Evolutionary conservation across 1,140 invertebrate genomes (phyloP).

Genomic region (Sycophila sp.): DNA sequence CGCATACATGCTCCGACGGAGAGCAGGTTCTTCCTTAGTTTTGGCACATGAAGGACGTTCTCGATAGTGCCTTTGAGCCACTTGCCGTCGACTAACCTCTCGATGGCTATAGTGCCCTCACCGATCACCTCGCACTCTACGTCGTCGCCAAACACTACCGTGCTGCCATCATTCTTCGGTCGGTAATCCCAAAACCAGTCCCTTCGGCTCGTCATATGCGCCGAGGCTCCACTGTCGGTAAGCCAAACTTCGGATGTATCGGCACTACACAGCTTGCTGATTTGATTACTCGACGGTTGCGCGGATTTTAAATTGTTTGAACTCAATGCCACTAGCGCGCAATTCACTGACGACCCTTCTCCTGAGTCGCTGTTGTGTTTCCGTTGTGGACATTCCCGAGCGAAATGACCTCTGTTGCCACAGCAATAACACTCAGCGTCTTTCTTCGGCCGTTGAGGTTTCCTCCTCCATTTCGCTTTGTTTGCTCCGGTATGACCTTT

Average conservation of each 20-base stretch:
- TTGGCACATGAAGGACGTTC: background rate
- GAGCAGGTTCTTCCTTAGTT: background rate
- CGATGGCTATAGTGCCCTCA: background rate
- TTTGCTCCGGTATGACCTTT: no score
- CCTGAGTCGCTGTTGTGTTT: background rate
- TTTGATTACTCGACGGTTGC: background rate
- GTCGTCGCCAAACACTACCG: conserved; percentile 29
- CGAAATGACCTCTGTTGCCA: background rate
- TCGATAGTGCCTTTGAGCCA: background rate
- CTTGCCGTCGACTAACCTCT: background rate
- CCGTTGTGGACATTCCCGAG: background rate
- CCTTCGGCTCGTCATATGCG: background rate
- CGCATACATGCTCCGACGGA: background rate
- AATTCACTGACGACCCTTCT: background rate
- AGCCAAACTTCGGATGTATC: background rate
- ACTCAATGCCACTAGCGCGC: background rate
- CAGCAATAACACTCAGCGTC: background rate
- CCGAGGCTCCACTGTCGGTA: background rate
- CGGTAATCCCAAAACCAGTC: no score
- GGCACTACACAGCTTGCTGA: background rate
- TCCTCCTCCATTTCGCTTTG: no score
- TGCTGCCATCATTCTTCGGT: background rate
- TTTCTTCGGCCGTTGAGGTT: background rate
- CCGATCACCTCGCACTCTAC: conserved; percentile 13
- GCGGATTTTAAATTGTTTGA: background rate